These are phyloP conservation scores for Morphnarchus princeps DNA, from an alignment of 2,113 vertebrate species.

Conservation along the genomic window DNA sequence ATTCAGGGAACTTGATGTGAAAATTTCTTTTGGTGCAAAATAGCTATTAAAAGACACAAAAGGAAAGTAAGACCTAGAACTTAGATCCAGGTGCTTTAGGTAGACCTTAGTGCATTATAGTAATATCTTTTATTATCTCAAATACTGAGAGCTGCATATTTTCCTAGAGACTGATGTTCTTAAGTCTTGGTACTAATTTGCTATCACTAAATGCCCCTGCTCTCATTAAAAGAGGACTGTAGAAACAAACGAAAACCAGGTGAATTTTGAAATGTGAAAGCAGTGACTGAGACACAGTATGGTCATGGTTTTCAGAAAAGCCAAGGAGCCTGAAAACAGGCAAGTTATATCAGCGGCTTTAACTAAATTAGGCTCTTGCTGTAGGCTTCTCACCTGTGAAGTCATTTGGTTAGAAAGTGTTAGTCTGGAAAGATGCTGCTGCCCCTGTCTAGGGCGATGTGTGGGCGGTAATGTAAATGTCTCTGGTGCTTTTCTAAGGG, in stretches of 20 bases:
- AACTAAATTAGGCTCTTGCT: background rate
- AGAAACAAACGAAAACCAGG: background rate
- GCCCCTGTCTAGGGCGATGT: accelerated
- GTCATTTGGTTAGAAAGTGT: accelerated
- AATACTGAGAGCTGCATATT: background rate
- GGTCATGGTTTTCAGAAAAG: background rate
- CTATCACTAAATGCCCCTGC: background rate
- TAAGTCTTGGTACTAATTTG: background rate
- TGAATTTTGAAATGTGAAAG: background rate
- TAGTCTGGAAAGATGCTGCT: background rate
- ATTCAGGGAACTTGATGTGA: background rate
- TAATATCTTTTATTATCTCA: background rate
- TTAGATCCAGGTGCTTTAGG: background rate
- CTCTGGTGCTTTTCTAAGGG: background rate
- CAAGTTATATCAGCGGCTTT: background rate
- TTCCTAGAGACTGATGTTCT: background rate
- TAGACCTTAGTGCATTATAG: background rate
- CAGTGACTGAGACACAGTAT: background rate
- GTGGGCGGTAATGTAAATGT: no score
- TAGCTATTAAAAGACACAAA: background rate
- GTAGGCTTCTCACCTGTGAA: accelerated
- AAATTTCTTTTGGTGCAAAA: background rate
- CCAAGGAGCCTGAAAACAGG: background rate
- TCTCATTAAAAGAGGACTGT: background rate
- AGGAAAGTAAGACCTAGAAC: background rate